Conservation (phyloP, 92 coral and sea anemone species). For the Porites evermanni region DNA sequence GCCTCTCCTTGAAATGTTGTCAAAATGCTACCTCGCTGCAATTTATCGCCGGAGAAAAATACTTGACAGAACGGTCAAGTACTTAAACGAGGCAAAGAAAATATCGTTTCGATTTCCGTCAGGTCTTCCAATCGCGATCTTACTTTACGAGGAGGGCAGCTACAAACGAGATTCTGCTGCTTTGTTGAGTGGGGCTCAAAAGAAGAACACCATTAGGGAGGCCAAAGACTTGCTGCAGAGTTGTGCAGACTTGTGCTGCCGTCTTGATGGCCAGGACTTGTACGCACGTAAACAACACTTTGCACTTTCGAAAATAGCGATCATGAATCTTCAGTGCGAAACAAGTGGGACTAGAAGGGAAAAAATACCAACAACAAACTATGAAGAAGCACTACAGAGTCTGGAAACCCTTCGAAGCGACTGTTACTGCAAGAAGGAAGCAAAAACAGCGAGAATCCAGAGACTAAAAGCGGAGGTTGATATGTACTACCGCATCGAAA, state of each 20-base stretch:
- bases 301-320: neutral
- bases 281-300: neutral
- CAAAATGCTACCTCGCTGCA: neutral
- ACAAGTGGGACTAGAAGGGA: neutral
- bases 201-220: neutral
- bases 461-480: too few relatives aligned
- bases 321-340: neutral
- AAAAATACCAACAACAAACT: neutral
- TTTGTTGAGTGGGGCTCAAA: neutral
- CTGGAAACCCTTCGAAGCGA: neutral
- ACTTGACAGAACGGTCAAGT: neutral
- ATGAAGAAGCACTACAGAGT: neutral
- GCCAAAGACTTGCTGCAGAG: neutral
- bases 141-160: constrained; percentile 8
- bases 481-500: too few relatives aligned
- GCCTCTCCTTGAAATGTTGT: neutral
- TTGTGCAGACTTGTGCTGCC: neutral
- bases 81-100: neutral
- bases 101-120: neutral
- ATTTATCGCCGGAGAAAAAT: constrained; percentile 4
- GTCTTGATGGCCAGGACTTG: neutral
- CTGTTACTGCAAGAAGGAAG: neutral
- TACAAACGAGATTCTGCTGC: constrained; percentile 6
- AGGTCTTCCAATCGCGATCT: neutral
- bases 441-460: too few relatives aligned